Conservation (phyloP, 2,888 invertebrate genomes). For the Xestia sexstrigata region DNA sequence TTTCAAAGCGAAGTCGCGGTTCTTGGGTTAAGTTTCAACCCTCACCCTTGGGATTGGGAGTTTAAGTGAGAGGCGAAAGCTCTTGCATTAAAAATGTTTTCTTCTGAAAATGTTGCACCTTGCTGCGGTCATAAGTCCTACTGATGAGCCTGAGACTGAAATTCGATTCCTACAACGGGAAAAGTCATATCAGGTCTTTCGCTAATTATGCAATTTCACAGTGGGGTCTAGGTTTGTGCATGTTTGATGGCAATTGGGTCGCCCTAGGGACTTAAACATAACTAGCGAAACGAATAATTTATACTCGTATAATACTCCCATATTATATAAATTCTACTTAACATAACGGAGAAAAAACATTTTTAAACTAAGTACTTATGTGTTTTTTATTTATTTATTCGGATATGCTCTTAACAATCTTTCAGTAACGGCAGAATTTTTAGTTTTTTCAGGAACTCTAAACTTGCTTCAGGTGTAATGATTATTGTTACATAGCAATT, state of each 20-base stretch:
- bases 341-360: background rate
- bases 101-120: background rate
- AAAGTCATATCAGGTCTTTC: background rate
- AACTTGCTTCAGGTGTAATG: background rate
- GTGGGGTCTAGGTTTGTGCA: background rate
- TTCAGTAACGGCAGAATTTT: no score
- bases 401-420: no score
- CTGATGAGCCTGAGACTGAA: background rate
- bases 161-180: background rate
- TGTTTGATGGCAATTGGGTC: background rate
- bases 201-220: background rate
- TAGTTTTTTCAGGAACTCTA: background rate
- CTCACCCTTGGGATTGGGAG: constrained; percentile 58
- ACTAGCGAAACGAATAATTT: background rate
- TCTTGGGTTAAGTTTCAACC: constrained; percentile 73
- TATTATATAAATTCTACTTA: background rate
- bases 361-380: no score
- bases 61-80: constrained; percentile 26
- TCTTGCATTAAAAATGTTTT: background rate
- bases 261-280: background rate
- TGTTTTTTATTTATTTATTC: no score
- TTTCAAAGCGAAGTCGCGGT: constrained; percentile 76
- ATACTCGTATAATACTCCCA: no score
- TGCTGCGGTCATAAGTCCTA: background rate
- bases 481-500: background rate